Evolutionary conservation across 1,140 invertebrate genomes (phyloP).

Genomic region (Dendroctonus valens): DNA sequence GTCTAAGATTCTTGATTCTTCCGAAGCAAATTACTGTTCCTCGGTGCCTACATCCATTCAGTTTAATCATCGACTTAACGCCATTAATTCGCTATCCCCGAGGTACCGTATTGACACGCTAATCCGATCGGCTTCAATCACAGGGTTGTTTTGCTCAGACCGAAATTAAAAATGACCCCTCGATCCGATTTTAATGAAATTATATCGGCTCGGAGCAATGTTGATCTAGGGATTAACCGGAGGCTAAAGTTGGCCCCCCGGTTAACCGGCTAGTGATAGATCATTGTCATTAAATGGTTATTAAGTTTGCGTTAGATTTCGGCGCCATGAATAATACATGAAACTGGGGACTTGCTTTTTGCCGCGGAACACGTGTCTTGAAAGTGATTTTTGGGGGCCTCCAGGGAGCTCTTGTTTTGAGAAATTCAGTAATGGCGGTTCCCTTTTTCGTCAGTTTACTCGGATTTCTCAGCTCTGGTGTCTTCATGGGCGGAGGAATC

Average conservation of each 20-base stretch:
- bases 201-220: conserved; percentile 23
- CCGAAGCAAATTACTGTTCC: no score
- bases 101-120: conserved; percentile 27
- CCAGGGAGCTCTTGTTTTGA: neutral
- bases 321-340: conserved; percentile 25
- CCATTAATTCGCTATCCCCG: conserved; percentile 10
- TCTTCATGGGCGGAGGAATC: neutral
- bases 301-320: conserved; percentile 30
- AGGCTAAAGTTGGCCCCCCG: conserved; percentile 14
- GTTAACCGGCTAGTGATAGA: conserved; percentile 33
- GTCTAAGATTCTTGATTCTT: no score
- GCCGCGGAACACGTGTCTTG: neutral
- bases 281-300: conserved; percentile 35
- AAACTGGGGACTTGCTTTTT: conserved; percentile 17
- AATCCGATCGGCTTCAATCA: conserved; percentile 29
- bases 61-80: conserved; percentile 3
- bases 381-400: neutral
- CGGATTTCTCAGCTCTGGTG: neutral
- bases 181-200: conserved; percentile 39
- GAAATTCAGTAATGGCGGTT: neutral
- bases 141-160: conserved; percentile 28
- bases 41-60: no score
- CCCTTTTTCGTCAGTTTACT: neutral
- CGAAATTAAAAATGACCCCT: conserved; percentile 37
- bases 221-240: conserved; percentile 33